Percentiles rank a stretch among this genome's conserved stretches.
These are phyloP conservation scores for Scelioninae gen. 2 DNA, from an alignment of 2,888 invertebrate genomes.

Conservation along the genomic window DNA sequence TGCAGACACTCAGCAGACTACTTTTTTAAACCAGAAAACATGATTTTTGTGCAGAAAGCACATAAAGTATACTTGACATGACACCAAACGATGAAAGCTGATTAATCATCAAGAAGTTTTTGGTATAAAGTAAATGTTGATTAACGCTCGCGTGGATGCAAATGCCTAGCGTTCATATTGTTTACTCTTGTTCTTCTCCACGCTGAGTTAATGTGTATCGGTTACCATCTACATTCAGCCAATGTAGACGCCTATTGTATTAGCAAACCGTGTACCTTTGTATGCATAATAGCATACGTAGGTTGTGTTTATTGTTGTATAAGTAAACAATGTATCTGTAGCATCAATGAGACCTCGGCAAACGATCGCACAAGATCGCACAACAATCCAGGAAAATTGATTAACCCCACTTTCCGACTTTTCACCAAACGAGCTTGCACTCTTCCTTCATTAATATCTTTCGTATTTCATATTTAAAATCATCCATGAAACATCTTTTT, in stretches of 20 bases:
- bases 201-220: slow-evolving; percentile 55
- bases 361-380: slow-evolving; percentile 42
- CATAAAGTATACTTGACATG: too few relatives aligned
- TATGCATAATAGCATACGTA: slow-evolving; percentile 63
- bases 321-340: slow-evolving; percentile 66
- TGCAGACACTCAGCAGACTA: too few relatives aligned
- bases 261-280: slow-evolving; percentile 58
- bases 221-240: slow-evolving; percentile 57
- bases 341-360: slow-evolving; percentile 58
- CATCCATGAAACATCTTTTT: too few relatives aligned
- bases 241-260: slow-evolving; percentile 57
- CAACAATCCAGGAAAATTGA: slow-evolving; percentile 53
- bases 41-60: too few relatives aligned
- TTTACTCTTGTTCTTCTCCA: slow-evolving; percentile 58
- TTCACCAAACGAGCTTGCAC: slow-evolving; percentile 33
- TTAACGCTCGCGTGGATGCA: slow-evolving; percentile 35
- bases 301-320: slow-evolving; percentile 68
- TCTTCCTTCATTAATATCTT: too few relatives aligned
- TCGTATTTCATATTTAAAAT: too few relatives aligned
- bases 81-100: neutral
- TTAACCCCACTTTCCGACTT: slow-evolving; percentile 43
- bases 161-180: slow-evolving; percentile 40
- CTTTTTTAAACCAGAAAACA: too few relatives aligned
- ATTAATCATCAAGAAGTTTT: slow-evolving; percentile 41
- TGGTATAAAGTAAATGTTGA: slow-evolving; percentile 45